Evolutionary conservation across 2,888 invertebrate species (phyloP), one percentile per base, ranked within the genome.

Genomic region (Pomacea canaliculata): DNA sequence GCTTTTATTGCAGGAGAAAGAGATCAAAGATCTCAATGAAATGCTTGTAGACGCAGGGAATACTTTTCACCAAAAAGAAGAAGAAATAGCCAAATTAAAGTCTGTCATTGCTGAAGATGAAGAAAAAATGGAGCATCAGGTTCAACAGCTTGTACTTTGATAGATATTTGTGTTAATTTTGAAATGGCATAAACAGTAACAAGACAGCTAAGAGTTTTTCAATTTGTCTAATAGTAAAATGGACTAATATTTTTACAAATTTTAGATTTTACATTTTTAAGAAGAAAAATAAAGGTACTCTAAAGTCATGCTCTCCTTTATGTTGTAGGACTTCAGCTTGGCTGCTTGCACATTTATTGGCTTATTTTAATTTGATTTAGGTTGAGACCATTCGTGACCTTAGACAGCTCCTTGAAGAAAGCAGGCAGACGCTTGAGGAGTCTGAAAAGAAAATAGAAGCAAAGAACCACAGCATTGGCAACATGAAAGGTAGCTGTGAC

Each of bases 341-440:
- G 27, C 7, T 63, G 19, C 10, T 27, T 16, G n/a, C 63, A 12
- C 19, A 63, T 12, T 27, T 63, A 7, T 1, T 23, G 13, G 12
- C 4, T 70, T 19, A 49, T 51, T 19, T 70, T 70, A 51, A 7
- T 23, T 51, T 9, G 16, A n/a, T 80, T 48, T 79, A 87, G 88
- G 77, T 81, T 49, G 84, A 85, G 23, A 80, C 85, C 8, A 79
- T 88, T 51, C 74, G 78, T 23, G 85, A 84, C 3, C 95, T 97
- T 91, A 91, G 92, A 59, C 76, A 82, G 23, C 81, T 86, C 12
- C 79, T 87, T 37, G 81, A 83, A 23, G 88, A 87, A 76, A 83
- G 86, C 71, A 83, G 66, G 49, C 48, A 56, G 23, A 63, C 67
- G 5, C 51, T 76, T 46, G 71, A 76, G 60, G 71, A 76, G 48